These are phyloP conservation scores for Capreolus pygargus DNA, from an alignment of 2,113 vertebrate species.

Conservation along the genomic window DNA sequence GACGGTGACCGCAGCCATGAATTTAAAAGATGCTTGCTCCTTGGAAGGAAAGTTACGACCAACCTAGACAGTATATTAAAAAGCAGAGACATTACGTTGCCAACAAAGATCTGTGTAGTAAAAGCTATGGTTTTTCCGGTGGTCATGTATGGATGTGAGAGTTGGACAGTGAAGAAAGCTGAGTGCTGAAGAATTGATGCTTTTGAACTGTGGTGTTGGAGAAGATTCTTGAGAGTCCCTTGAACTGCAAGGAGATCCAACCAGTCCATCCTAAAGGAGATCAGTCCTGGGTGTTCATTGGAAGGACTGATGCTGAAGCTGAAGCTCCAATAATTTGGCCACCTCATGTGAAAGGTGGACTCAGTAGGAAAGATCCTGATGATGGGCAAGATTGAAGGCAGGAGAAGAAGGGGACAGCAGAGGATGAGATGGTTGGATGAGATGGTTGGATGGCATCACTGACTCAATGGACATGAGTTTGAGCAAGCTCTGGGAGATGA, in stretches of 20 bases:
- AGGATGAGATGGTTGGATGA: neutral
- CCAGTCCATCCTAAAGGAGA: neutral
- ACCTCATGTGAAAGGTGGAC: neutral
- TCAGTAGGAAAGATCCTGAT: neutral
- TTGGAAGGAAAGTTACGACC: neutral
- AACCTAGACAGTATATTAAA: neutral
- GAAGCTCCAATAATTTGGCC: neutral
- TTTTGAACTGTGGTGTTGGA: neutral
- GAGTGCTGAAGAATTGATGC: accelerated
- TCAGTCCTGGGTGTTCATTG: neutral
- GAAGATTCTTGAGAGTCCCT: neutral
- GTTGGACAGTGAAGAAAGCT: neutral
- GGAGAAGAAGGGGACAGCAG: neutral
- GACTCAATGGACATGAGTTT: neutral
- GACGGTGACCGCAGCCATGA: neutral
- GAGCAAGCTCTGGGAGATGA: neutral
- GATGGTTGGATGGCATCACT: neutral
- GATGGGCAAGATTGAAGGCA: neutral
- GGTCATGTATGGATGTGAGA: neutral
- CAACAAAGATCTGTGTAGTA: neutral
- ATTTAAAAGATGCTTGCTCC: neutral
- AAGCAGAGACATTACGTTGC: neutral
- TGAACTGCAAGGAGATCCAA: neutral
- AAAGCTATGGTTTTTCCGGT: neutral
- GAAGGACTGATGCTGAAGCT: neutral